Evolutionary conservation across 1,140 invertebrate genomes (phyloP).

Genomic region (Ceratitis capitata): DNA sequence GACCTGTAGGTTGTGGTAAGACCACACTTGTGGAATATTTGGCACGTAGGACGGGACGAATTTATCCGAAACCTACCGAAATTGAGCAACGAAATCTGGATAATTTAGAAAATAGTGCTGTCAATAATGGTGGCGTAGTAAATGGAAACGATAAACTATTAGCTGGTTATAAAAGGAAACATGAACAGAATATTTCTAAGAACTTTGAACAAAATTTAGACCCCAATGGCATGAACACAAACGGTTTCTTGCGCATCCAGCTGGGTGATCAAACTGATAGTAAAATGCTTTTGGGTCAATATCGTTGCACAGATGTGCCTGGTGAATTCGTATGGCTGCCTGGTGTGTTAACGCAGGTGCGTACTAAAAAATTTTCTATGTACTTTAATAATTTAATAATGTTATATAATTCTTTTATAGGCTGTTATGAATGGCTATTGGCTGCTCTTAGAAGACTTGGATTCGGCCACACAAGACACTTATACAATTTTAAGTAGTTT

Average conservation of each 20-base stretch:
- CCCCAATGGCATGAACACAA: constrained; percentile 31
- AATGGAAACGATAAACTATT: not conserved
- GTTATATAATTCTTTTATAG: constrained; percentile 66
- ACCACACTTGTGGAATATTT: constrained; percentile 90
- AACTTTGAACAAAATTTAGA: not conserved
- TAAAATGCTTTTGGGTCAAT: constrained; percentile 92
- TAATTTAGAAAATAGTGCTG: not conserved
- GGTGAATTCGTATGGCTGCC: constrained; percentile 98
- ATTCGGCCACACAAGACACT: constrained; percentile 92
- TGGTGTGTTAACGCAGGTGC: constrained; percentile 87
- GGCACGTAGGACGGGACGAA: constrained; percentile 79
- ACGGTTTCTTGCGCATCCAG: constrained; percentile 76
- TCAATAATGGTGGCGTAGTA: not conserved
- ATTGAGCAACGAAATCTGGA: constrained; percentile 33
- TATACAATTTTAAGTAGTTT: constrained; percentile 86
- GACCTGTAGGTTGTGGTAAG: constrained; percentile 95
- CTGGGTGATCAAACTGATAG: constrained; percentile 98
- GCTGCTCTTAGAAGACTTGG: constrained; percentile 96
- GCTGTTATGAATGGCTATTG: constrained; percentile 89
- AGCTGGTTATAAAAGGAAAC: constrained; percentile 20
- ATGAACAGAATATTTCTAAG: not conserved
- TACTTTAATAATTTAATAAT: constrained; percentile 35
- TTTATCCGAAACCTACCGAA: constrained; percentile 57
- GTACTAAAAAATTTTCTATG: constrained; percentile 60
- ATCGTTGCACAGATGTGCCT: constrained; percentile 94